Evolutionary conservation across 37 sponge, comb jelly and placozoan species (phyloP), one percentile per base, ranked within the genome.

Genomic region (Hexactinellida sp.): DNA sequence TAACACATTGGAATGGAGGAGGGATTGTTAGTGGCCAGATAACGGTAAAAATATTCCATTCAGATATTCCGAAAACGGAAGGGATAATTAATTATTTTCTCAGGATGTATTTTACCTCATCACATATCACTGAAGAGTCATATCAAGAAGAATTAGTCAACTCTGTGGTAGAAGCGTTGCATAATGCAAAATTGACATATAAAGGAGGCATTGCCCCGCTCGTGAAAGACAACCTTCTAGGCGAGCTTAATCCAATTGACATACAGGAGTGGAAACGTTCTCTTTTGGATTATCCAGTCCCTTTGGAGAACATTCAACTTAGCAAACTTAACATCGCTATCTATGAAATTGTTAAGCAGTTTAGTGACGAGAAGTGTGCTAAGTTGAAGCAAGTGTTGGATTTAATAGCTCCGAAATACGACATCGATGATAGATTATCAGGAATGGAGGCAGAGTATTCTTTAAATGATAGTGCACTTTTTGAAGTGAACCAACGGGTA

Each of bases 191-290:
- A 23, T 28, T 63, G 13, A 32, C 76, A 63, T 63, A 23, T 7
- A 10, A n/a, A 32, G 76, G 76, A 25, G 76, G 76, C 32, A 28
- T 63, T 32, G 28, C 76, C 3, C 76, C 34, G 13, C 28, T 28
- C 30, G 5, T 25, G 3, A 23, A 63, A 32, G 76, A n/a, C 3
- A 63, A n/a, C 3, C 1, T 7, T 21, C 76, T 63, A n/a, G 5
- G 30, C 21, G 76, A 7, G 25, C 28, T 63, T 10, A 23, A 63
- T 63, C n/a, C n/a, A n/a, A n/a, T n/a, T n/a, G n/a, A n/a, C n/a
- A n/a, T n/a, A n/a, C n/a, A n/a, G n/a, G n/a, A n/a, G n/a, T 63
- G 76, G 76, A 63, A 63, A 28, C 76, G 76, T 63, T 63, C 76
- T 32, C 76, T 63, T 3, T 25, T 23, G 28, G 76, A 63, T 25